A percentile compares a stretch with the other conserved stretches of the same genome.
phyloP scores from a whole-genome alignment of 2,888 invertebrate genomes.

The Glaucopsyche alexis region DNA sequence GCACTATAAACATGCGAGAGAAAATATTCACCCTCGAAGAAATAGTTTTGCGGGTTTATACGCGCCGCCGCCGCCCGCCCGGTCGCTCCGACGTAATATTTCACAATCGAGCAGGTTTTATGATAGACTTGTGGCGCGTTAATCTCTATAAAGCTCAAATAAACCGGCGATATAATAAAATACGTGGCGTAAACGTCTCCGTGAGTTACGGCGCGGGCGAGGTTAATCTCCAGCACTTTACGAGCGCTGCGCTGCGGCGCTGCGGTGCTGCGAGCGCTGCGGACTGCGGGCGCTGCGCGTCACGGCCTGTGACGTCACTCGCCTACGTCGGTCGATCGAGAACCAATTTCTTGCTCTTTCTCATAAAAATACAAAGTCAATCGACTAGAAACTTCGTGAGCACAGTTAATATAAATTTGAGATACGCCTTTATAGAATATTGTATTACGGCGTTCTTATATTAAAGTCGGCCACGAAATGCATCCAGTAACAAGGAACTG shows the following conservation, averaged over 20 bases:
- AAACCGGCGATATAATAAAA: slow-evolving; percentile 12
- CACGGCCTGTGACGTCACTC: background rate
- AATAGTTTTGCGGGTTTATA: background rate
- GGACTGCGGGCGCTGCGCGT: slow-evolving; percentile 5
- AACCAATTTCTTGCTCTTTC: background rate
- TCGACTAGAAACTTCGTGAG: background rate
- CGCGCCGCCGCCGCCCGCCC: background rate
- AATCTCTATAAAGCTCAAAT: slow-evolving; percentile 17
- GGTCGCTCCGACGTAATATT: background rate
- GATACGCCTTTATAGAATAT: background rate
- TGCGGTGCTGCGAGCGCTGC: too few species aligned
- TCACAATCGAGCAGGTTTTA: slow-evolving; percentile 9
- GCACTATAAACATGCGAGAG: background rate
- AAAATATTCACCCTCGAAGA: background rate
- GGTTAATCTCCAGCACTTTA: background rate
- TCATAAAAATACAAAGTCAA: slow-evolving; percentile 16
- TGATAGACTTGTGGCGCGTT: slow-evolving; percentile 13
- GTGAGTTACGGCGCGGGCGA: background rate
- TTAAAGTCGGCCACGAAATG: background rate
- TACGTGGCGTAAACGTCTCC: slow-evolving; percentile 13
- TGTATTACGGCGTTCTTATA: background rate
- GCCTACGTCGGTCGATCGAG: background rate
- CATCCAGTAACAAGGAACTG: background rate
- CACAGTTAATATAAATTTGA: slow-evolving; percentile 10
- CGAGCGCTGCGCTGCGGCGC: background rate